Evolutionary conservation across 1,140 invertebrate species (phyloP), one percentile per base, ranked within the genome.

Genomic region (Nephotettix cincticeps): DNA sequence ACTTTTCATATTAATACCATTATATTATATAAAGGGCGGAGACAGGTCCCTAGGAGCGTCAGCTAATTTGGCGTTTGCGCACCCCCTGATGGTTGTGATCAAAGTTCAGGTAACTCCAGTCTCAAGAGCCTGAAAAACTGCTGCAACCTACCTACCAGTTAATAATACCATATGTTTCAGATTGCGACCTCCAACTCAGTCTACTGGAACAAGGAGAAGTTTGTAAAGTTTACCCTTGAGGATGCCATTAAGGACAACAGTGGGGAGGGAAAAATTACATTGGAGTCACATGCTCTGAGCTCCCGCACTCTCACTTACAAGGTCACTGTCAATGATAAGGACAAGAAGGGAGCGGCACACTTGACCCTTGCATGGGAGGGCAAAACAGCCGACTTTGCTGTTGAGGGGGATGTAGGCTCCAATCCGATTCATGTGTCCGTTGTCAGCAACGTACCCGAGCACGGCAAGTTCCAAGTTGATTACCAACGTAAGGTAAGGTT

Each of bases 331-430:
- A 63, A 68, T 1, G 25, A 27, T 1, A 68, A 70, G 6, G 56
- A 64, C 14, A 11, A 47, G 23, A 69, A 69, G 30, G 56, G 40
- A 0, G 67, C 72, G 17, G 32, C 45, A 17, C 40, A 68, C 0
- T 30, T 65, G 25, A 66, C 45, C 61, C 29, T 74, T 1, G 51
- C 43, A 11, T 72, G 47, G 30, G 73, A 74, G 13, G 73, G 73
- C 19, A 74, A 74, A 40, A 63, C 21, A 1, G 71, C 71, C 14
- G 85, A 87, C 71, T 71, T 85, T 0, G 87, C 88, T 40, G 75
- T 83, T 0, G 86, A 87, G 70, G 81, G 79, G 19, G 81, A 82
- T 0, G 61, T 25, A 25, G 64, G 51, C 27, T 69, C 68, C 23
- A 69, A 61, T 36, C 63, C 29, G 17, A 32, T 29, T 36, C 32